Base-by-base conservation (phyloP, 1,140 invertebrate species). In the Dendroctonus ponderosae region DNA sequence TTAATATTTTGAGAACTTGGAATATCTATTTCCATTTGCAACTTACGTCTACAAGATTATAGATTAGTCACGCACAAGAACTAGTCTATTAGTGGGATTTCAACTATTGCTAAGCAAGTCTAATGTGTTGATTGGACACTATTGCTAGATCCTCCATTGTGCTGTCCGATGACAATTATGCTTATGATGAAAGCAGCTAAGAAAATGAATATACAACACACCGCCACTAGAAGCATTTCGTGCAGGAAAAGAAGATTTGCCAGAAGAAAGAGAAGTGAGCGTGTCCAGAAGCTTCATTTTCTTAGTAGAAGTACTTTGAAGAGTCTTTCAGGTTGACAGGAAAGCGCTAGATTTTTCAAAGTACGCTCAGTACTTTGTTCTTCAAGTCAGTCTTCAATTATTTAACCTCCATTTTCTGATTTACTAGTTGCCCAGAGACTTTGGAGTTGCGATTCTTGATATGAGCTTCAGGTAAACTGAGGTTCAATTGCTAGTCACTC, bases 201-300 rank as follows among this genome's bases (percentile, higher is more conserved):
- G 43, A 67, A 67, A 50, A 67, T 59, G 44, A 67, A 67, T 39
- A 67, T 59, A 39, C 65, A 67, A 54, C 65, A 67, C 49, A 67
- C 65, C 7, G 65, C 65, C 42, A 67, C 65, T 15, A 67, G 11
- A 60, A 67, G 57, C 65, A 67, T 67, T 12, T n/a, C 56, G 57
- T 52, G 61, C 50, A 43, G 15, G 42, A 43, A 43, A 63, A 63
- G 50, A 53, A 63, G 50, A 44, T 54, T 11, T 63, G 11, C 38
- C 40, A 6, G 50, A 54, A 63, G 54, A 41, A 15, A 40, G 43
- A 53, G 52, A 53, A 53, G 61, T 43, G 40, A 54, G 7, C 15
- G 41, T 54, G 53, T 57, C 62, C 37, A 65, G 26, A 39, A 57
- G 62, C 62, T 50, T 57, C 62, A 65, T 65, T 57, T 56, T 65